Evolutionary conservation across 2,888 invertebrate genomes (phyloP), one percentile per base, ranked within the genome.

Genomic region (Tipula lateralis): DNA sequence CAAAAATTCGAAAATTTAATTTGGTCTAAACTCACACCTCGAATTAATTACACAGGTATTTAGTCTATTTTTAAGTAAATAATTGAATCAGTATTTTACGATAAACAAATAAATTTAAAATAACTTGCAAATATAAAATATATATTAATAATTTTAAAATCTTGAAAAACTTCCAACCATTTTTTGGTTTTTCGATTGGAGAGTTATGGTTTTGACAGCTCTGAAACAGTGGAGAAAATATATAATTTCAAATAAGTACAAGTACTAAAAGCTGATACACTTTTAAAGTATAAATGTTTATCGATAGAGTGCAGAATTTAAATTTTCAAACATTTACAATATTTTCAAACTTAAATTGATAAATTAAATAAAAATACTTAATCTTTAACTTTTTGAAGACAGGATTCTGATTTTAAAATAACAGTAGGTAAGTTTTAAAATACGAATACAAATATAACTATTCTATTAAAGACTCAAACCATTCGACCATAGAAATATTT

Each of bases 41-140:
- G 66, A 24, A 24, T 66, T 66, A 66, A 24, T 24, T 66, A 7
- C 66, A 66, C 66, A 24, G 24, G 12, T 24, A 24, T 24, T 19
- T 66, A 24, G 66, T 66, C 12, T 66, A 1, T 9, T 66, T 5
- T 66, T 19, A 66, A 66, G 19, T 66, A 66, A 3, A 66, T 24
- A 24, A 19, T 24, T 24, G 24, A 66, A 66, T 24, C 24, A 66
- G 66, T 66, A 0, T n/a, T 66, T 6, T 24, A 66, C 6, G 66
- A 24, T 66, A 66, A 24, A 66, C 66, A 66, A 66, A 66, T 66
- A 66, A 66, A 66, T 66, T 66, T 66, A 24, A 66, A 66, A 66
- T 66, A 66, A 66, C 12, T 66, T 66, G 24, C 66, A 66, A 66
- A n/a, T 24, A 66, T 24, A 66, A 66, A 66, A 66, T 9, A 66